Evolutionary conservation across 2,797 vertebrate species (phyloP).

Genomic region (Cyprinella venusta): DNA sequence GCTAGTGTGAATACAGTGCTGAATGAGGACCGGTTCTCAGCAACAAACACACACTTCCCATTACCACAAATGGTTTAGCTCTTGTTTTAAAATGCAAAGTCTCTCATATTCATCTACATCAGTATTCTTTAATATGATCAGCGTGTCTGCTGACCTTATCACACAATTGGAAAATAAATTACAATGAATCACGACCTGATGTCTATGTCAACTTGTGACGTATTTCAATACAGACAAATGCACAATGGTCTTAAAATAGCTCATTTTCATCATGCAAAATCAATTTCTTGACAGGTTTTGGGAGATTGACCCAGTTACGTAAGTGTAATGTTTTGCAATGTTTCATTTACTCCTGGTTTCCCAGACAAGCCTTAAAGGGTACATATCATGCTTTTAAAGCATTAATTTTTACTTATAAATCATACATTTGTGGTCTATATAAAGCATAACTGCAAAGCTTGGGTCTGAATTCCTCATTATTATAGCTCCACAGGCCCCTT

Average conservation of each 20-base stretch:
- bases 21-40: neutral
- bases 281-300: too few relatives aligned
- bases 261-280: too few relatives aligned
- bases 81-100: neutral
- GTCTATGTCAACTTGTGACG: neutral
- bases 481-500: too few relatives aligned
- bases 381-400: too few relatives aligned
- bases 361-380: too few relatives aligned
- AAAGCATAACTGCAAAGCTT: too few relatives aligned
- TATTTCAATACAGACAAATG: slow-evolving; percentile 1
- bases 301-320: too few relatives aligned
- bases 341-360: too few relatives aligned
- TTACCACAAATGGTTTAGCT: neutral
- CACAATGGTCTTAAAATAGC: neutral
- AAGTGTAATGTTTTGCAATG: neutral
- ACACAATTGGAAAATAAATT: neutral
- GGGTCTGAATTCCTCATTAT: too few relatives aligned
- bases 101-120: neutral
- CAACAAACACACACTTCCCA: neutral
- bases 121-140: neutral
- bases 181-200: neutral
- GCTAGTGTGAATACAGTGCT: neutral
- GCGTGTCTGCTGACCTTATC: slow-evolving; percentile 9
- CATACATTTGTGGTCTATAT: too few relatives aligned
- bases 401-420: too few relatives aligned